These are phyloP conservation scores for Pardosa pseudoannulata DNA, from an alignment of 2,888 invertebrate genomes.

Conservation along the genomic window DNA sequence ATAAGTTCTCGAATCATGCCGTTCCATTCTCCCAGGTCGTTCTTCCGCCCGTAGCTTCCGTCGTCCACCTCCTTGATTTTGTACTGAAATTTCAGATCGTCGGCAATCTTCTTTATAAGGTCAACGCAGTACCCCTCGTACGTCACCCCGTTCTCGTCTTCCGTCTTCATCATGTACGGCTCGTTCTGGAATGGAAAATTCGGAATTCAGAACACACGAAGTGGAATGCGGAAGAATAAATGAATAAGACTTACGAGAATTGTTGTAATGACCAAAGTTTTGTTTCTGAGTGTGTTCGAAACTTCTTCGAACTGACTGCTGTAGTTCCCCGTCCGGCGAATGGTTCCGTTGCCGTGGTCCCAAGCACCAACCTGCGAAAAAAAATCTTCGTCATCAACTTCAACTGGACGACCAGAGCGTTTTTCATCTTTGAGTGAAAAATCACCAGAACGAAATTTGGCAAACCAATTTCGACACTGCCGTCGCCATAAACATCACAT, in stretches of 20 bases:
- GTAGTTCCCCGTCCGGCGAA: conserved; percentile 84
- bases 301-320: conserved; percentile 81
- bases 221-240: too few relatives aligned
- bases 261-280: conserved; percentile 90
- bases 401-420: too few relatives aligned
- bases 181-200: conserved; percentile 84
- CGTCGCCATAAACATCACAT: too few relatives aligned
- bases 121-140: conserved; percentile 96
- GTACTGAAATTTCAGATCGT: conserved; percentile 78
- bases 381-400: not conserved
- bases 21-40: conserved; percentile 88
- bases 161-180: conserved; percentile 89
- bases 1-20: conserved; percentile 90
- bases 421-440: too few relatives aligned
- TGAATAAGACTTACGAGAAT: conserved; percentile 84
- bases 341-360: conserved; percentile 86
- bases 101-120: conserved; percentile 88
- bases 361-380: conserved; percentile 86
- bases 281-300: conserved; percentile 81
- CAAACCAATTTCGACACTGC: too few relatives aligned
- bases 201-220: too few relatives aligned
- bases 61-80: conserved; percentile 84
- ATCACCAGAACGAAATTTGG: too few relatives aligned
- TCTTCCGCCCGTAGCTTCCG: conserved; percentile 87
- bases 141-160: conserved; percentile 81